phyloP scores from a whole-genome alignment of 2,113 vertebrate genomes.

The Vombatus ursinus region DNA sequence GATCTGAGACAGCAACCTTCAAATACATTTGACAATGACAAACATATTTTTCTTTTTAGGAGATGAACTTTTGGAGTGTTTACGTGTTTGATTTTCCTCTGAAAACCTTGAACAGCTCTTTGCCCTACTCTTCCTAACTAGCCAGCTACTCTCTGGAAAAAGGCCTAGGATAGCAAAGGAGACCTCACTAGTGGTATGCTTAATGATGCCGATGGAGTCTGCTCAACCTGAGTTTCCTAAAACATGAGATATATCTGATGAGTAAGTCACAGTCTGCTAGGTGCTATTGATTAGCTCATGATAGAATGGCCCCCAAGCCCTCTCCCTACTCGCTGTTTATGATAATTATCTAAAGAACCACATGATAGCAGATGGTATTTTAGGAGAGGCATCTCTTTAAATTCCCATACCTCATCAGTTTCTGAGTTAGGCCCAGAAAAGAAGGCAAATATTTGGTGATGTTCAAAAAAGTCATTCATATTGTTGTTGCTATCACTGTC shows the following conservation, averaged over 20 bases:
- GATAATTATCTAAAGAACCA: fast-evolving
- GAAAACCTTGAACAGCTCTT: constrained; percentile 21
- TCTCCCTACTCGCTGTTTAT: background rate
- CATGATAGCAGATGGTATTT: fast-evolving
- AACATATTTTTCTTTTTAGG: constrained; percentile 37
- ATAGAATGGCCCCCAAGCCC: background rate
- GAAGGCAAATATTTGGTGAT: background rate
- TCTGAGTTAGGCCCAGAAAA: background rate
- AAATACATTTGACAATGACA: background rate
- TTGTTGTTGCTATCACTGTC: background rate
- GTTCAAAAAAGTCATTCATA: background rate
- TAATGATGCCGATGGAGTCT: background rate
- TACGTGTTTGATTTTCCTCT: constrained; percentile 23
- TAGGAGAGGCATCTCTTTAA: background rate
- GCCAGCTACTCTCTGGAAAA: background rate
- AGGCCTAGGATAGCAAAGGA: background rate
- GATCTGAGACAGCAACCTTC: constrained; percentile 25
- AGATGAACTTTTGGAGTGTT: constrained; percentile 41
- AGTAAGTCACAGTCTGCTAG: background rate
- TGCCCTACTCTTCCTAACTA: constrained; percentile 42
- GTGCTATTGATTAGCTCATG: background rate
- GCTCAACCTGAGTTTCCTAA: fast-evolving
- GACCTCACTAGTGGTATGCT: background rate
- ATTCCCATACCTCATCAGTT: background rate
- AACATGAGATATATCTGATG: background rate